These are phyloP conservation scores for Malurus splendens DNA, from an alignment of 2,797 vertebrate genomes.

Conservation along the genomic window DNA sequence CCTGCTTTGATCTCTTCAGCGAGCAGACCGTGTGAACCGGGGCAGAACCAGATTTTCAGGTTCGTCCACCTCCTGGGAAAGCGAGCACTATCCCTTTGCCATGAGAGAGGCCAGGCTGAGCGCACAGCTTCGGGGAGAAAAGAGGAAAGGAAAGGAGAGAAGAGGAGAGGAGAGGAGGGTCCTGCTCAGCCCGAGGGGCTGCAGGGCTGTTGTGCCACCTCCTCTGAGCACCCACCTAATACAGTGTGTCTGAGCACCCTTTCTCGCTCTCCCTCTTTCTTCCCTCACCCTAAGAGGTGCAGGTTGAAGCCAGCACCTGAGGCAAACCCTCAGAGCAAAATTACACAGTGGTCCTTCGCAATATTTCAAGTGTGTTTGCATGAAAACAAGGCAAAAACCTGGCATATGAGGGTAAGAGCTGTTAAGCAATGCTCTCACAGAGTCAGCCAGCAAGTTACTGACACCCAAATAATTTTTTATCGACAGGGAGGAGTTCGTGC, in stretches of 20 bases:
- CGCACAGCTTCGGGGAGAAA: neutral
- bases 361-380: neutral
- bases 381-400: neutral
- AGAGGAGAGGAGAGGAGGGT: neutral
- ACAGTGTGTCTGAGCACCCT: neutral
- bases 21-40: neutral
- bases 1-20: neutral
- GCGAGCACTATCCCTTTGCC: neutral
- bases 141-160: neutral
- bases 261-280: neutral
- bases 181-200: rapidly evolving
- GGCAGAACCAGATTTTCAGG: slow-evolving; percentile 20
- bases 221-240: rapidly evolving
- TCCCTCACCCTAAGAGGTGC: neutral
- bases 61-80: neutral
- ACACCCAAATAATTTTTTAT: neutral
- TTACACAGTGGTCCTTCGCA: rapidly evolving
- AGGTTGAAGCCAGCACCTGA: neutral
- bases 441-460: neutral
- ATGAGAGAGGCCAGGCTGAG: neutral
- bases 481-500: rapidly evolving
- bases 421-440: neutral
- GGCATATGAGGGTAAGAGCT: rapidly evolving
- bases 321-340: neutral
- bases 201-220: neutral